A percentile compares a stretch with the other conserved stretches of the same genome.
Conservation (phyloP, 2,113 vertebrate species). For the Ictidomys tridecemlineatus region DNA sequence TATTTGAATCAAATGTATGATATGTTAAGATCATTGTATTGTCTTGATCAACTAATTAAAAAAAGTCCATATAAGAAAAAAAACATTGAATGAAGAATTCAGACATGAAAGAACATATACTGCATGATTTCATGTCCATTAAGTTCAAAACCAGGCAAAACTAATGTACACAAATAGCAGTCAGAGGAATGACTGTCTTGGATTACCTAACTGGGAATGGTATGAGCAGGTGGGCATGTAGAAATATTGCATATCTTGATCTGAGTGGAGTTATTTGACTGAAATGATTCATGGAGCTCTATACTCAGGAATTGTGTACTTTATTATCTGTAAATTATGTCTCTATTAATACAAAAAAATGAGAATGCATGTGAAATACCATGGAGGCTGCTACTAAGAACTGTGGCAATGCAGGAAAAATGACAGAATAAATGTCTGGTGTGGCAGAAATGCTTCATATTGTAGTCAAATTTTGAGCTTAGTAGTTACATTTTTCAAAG, state of each 20-base stretch:
- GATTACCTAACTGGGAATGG: not conserved
- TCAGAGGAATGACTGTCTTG: not conserved
- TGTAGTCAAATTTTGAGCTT: not conserved
- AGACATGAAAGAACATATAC: not conserved
- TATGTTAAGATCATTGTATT: too few species aligned
- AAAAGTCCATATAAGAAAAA: too few species aligned
- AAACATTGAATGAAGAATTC: not conserved
- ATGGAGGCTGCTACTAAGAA: not conserved
- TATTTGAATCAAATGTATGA: too few species aligned
- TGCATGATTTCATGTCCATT: not conserved
- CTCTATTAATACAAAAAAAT: not conserved
- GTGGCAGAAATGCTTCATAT: not conserved
- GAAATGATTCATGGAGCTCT: not conserved
- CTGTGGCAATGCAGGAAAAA: not conserved
- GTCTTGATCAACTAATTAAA: too few species aligned
- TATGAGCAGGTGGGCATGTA: not conserved
- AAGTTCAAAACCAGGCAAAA: not conserved
- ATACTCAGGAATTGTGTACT: not conserved
- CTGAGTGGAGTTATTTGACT: not conserved
- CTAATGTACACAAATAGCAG: not conserved
- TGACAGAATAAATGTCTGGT: too few species aligned
- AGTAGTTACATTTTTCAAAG: not conserved
- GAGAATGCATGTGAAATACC: too few species aligned
- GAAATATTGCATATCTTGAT: not conserved
- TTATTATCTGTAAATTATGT: not conserved